Evolutionary conservation across 2,888 invertebrate genomes (phyloP).

Genomic region (Crematogaster levior): DNA sequence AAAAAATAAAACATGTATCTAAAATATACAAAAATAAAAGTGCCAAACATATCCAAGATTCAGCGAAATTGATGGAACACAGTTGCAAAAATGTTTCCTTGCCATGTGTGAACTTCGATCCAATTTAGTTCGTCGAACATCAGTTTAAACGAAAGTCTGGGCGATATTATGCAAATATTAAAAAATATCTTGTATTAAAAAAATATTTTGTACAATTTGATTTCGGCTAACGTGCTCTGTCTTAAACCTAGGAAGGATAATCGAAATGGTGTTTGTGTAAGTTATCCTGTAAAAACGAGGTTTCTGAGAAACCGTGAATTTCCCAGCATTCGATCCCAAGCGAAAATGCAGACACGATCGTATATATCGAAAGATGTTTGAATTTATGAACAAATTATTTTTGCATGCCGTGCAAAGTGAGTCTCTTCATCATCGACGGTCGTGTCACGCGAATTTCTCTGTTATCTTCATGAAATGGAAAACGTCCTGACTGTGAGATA

Average conservation of each 20-base stretch:
- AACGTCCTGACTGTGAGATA: background rate
- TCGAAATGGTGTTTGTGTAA: constrained; percentile 29
- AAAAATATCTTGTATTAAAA: too few relatives aligned
- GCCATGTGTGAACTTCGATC: background rate
- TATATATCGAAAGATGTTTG: background rate
- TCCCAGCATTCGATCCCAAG: background rate
- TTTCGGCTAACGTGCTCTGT: background rate
- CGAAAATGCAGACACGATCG: background rate
- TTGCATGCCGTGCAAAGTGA: constrained; percentile 1
- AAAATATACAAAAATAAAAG: background rate
- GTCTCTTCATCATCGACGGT: constrained; percentile 27
- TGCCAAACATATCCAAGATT: background rate
- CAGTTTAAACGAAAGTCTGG: background rate
- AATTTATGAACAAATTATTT: constrained; percentile 35
- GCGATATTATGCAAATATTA: constrained; percentile 29
- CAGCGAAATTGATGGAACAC: background rate
- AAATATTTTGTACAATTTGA: constrained; percentile 26
- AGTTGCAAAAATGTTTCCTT: background rate
- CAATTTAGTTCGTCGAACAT: background rate
- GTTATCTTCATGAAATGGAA: constrained; percentile 1
- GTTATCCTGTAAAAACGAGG: constrained; percentile 10
- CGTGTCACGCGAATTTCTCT: constrained; percentile 17
- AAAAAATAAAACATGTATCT: background rate
- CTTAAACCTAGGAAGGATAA: background rate
- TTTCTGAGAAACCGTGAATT: constrained; percentile 7